Evolutionary conservation across 1,140 invertebrate species (phyloP).

Genomic region (Macrotrachela quadricornifera): DNA sequence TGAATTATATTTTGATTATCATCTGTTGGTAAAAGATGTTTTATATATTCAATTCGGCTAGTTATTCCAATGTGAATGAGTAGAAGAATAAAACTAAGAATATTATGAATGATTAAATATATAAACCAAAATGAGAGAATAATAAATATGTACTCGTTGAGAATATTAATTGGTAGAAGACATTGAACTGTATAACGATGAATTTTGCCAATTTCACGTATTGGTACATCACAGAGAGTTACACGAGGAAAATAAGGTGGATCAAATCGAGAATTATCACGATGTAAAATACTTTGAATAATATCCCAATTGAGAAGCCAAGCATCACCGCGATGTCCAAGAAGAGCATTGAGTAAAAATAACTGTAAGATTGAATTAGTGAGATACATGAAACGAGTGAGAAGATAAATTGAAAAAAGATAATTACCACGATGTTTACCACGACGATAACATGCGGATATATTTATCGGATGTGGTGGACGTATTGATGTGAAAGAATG

Average conservation of each 20-base stretch:
- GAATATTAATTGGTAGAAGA: constrained; percentile 3
- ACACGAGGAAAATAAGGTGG: constrained; percentile 31
- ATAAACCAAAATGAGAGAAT: constrained; percentile 9
- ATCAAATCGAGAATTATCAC: no score
- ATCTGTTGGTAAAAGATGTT: no score
- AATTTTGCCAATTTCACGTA: constrained; percentile 4
- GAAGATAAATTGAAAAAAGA: constrained; percentile 25
- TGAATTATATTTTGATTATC: no score
- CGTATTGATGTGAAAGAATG: no score
- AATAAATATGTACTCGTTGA: constrained; percentile 7
- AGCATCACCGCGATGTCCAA: constrained; percentile 32
- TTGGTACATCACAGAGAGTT: constrained; percentile 23
- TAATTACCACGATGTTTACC: constrained; percentile 8
- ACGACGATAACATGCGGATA: constrained; percentile 6
- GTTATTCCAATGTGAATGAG: no score
- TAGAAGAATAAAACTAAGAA: no score
- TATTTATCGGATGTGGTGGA: no score
- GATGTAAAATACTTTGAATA: constrained; percentile 25
- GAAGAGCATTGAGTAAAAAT: constrained; percentile 35
- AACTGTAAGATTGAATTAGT: constrained; percentile 35
- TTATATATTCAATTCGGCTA: no score
- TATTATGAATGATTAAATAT: no score
- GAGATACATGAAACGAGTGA: constrained; percentile 34
- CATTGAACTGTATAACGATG: constrained; percentile 8
- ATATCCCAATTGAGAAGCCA: constrained; percentile 25